Base-by-base conservation (phyloP, 2,113 vertebrate genomes). In the Peromyscus californicus region DNA sequence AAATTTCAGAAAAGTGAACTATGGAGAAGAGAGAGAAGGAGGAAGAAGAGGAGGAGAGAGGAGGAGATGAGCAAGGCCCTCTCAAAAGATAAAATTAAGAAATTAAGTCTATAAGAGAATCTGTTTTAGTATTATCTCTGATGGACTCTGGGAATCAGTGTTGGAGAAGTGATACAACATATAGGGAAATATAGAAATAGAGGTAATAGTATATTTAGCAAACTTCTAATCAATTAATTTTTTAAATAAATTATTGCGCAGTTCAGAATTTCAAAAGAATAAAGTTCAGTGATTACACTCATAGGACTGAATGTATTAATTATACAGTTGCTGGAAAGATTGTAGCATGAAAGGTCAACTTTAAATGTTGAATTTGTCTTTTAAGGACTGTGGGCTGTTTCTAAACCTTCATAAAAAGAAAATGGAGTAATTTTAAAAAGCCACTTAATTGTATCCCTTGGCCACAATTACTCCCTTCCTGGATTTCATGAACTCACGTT, bases 1-100 rank as follows among this genome's bases (percentile, higher is more conserved):
- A 93, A 70, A 48, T 96, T 93, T 93, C 19, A 82, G 26, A 80
- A 21, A 88, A 74, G 4, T 61, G 19, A 80, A 86, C 70, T 16
- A 19, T 78, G 45, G 31, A 26, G 6, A 19, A 42, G 75, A 61
- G 21, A 74, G 42, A 16, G 42, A 12, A 51, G 4, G 21, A n/a
- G 13, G 22, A 29, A 15, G 39, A 21, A 19, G 72, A 76, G 7
- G 11, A 5, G 76, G 12, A 6, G 22, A 11, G 12, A 7, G 31
- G 39, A 89, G 26, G 17, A 91, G 4, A 17, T 31, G 48, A 51
- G 12, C 8, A 51, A 67, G 4, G 3, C 42, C 72, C 88, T 1
- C 33, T 51, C 75, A 9, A 89, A 78, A 93, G 8, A n/a, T 83
- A 93, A 96, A 85, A 94, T 65, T 93, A 86, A 93, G 59, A 91